These are phyloP conservation scores for Dendrocincla tyrannina DNA, from an alignment of 2,797 vertebrate genomes.

Conservation along the genomic window DNA sequence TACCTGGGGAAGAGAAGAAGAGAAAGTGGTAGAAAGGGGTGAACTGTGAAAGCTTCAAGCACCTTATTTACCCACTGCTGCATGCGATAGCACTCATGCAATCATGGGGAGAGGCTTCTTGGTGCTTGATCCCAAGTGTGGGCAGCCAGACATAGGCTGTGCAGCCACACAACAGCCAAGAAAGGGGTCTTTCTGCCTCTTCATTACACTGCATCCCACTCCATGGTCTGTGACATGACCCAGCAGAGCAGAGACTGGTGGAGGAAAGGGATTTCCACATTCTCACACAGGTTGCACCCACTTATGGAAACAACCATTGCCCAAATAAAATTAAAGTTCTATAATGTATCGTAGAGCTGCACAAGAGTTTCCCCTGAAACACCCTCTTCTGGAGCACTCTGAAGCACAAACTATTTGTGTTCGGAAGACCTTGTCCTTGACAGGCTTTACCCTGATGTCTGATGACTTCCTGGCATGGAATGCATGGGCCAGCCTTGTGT, in stretches of 20 bases:
- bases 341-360: fast-evolving
- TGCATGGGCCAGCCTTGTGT: background rate
- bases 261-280: background rate
- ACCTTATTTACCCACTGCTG: background rate
- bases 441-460: background rate
- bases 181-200: background rate
- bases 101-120: background rate
- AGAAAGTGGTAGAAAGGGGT: background rate
- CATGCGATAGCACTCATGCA: background rate
- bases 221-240: background rate
- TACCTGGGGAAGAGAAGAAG: background rate
- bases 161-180: background rate
- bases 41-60: background rate
- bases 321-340: background rate
- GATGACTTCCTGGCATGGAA: background rate
- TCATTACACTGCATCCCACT: background rate
- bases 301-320: background rate
- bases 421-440: background rate
- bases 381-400: background rate
- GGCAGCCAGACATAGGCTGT: background rate
- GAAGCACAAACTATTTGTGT: background rate
- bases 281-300: background rate
- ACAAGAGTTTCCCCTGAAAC: background rate
- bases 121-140: background rate
- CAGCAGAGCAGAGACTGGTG: background rate